phyloP scores from a whole-genome alignment of 2,888 invertebrate species.

The Hirtodrosophila duncani region DNA sequence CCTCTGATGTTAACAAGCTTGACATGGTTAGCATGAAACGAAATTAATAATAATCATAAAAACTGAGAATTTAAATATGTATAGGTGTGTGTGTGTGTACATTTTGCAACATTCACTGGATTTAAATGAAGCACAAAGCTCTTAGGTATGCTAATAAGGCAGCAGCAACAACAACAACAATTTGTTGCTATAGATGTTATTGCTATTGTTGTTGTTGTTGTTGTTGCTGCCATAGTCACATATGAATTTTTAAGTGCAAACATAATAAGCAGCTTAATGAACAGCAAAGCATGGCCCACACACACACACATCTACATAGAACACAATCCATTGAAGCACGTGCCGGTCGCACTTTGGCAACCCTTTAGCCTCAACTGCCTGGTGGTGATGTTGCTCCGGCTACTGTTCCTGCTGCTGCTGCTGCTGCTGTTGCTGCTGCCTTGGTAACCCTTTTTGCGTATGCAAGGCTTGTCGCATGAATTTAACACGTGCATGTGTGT shows the following conservation, averaged over 20 bases:
- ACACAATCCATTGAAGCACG: slow-evolving; percentile 26
- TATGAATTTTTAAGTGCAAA: slow-evolving; percentile 72
- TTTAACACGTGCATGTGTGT: slow-evolving; percentile 47
- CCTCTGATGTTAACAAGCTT: slow-evolving; percentile 54
- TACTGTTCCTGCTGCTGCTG: not conserved
- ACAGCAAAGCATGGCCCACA: slow-evolving; percentile 42
- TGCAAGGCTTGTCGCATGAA: slow-evolving; percentile 52
- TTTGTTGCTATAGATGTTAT: slow-evolving; percentile 30
- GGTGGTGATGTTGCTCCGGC: no score
- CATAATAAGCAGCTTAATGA: slow-evolving; percentile 72
- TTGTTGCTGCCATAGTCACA: slow-evolving; percentile 63
- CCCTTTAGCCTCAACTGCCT: not conserved
- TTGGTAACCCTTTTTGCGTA: slow-evolving; percentile 56
- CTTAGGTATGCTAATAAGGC: no score
- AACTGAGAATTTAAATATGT: no score
- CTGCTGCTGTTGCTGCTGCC: not conserved
- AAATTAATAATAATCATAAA: slow-evolving; percentile 28
- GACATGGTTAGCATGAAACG: slow-evolving; percentile 33
- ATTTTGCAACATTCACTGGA: not conserved
- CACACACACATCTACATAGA: not conserved
- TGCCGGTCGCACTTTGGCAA: slow-evolving; percentile 42
- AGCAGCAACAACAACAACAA: slow-evolving; percentile 34
- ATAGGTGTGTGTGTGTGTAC: no score
- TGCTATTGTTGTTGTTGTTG: no score
- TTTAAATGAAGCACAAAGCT: no score